Conservation (phyloP, 2,113 vertebrate species). For the Toxotes jaculatrix region DNA sequence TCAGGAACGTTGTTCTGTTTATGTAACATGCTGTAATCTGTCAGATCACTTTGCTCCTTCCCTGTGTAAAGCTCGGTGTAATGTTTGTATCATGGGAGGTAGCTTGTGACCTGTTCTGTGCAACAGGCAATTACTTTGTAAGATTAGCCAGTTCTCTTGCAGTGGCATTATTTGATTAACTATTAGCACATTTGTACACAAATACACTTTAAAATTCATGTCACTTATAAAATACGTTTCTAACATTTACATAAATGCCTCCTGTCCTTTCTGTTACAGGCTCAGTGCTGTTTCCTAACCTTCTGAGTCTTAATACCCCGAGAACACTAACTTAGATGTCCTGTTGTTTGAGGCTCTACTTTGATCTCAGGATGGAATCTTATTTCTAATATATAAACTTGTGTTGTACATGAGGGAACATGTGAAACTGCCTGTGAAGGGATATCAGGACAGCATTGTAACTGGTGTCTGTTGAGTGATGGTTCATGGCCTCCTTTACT, state of each 20-base stretch:
- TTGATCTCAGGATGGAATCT: background rate
- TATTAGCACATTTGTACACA: conserved; percentile 44
- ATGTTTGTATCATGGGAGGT: conserved; percentile 48
- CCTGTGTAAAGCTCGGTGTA: conserved; percentile 33
- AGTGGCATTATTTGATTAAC: conserved; percentile 53
- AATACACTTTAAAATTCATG: conserved; percentile 2
- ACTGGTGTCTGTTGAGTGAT: too few species aligned
- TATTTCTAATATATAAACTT: background rate
- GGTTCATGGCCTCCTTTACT: too few species aligned
- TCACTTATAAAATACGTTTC: conserved; percentile 71
- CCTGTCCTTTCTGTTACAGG: conserved; percentile 7
- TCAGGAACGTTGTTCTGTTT: conserved; percentile 8
- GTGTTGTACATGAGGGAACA: too few species aligned
- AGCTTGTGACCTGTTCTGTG: background rate
- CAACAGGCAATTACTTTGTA: conserved; percentile 39
- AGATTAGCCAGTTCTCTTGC: conserved; percentile 40
- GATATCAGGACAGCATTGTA: too few species aligned
- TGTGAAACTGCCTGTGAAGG: too few species aligned
- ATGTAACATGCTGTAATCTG: conserved; percentile 4
- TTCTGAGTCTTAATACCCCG: background rate
- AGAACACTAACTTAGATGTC: background rate
- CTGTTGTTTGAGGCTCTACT: background rate
- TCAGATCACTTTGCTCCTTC: background rate
- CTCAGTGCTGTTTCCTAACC: background rate
- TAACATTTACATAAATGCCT: conserved; percentile 30